Conservation (phyloP, 2,113 vertebrate species). For the Crotalus tigris region DNA sequence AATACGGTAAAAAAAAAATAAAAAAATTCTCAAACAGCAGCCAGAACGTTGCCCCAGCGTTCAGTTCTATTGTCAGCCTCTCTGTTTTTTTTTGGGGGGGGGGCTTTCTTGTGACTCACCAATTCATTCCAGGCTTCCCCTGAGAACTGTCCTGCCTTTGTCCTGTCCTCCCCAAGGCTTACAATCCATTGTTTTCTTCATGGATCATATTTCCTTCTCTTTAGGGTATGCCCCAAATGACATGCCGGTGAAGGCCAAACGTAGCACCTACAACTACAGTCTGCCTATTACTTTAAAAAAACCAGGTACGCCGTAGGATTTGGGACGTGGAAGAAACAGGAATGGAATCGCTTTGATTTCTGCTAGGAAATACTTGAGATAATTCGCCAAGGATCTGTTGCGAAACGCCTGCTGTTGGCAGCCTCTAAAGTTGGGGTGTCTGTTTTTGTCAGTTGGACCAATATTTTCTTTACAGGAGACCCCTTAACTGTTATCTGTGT, state of each 20-base stretch:
- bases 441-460: background rate
- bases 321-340: background rate
- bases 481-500: no score
- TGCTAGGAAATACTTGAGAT: fast-evolving
- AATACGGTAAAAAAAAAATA: conserved; percentile 69
- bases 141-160: fast-evolving
- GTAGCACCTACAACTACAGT: conserved; percentile 89
- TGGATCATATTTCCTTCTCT: background rate
- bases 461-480: no score
- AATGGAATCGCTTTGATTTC: background rate
- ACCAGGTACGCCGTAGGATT: conserved; percentile 67
- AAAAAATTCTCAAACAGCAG: conserved; percentile 20
- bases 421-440: background rate
- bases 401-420: no score
- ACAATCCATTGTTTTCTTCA: background rate
- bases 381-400: background rate
- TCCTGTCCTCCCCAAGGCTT: background rate
- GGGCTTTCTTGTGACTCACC: background rate
- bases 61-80: background rate
- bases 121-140: background rate
- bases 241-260: conserved; percentile 91
- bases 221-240: conserved; percentile 81
- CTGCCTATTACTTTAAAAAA: conserved; percentile 90
- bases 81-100: background rate
- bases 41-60: conserved; percentile 28